Base-by-base conservation (phyloP, 2,888 invertebrate species). In the Seira sanloemensis region DNA sequence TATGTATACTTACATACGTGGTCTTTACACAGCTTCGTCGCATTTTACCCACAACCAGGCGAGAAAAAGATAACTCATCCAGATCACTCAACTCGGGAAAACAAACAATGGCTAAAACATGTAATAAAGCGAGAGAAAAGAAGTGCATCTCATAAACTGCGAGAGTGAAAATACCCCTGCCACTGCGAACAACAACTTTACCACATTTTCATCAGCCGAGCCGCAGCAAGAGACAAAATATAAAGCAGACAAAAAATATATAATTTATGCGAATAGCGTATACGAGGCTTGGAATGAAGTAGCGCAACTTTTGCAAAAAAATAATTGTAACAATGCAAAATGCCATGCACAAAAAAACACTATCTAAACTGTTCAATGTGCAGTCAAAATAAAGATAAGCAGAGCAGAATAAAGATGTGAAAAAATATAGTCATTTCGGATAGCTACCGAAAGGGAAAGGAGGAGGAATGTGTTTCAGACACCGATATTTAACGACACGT, bases 151-250 rank as follows among this genome's bases (percentile, higher is more conserved):
- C 12, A 37, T 37, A 37, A 37, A 37, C 37, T 37, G 12, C 37
- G 50, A 50, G 50, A 50, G 50, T 50, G 50, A 50, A 50, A 50
- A 50, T 50, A 50, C 50, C 50, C 50, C 50, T n/a, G 50, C 50
- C 50, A 50, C n/a, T 18, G 2, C 2, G 50, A 50, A 50, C 50
- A 7, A n/a, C 5, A 50, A 18, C 16, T 12, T 50, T 50, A 18
- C 50, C 50, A 50, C 50, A 7, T 50, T 50, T 37, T 37, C 37
- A 37, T 37, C 5, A 37, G 37, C 37, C n/a, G n/a, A 37, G 50
- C 50, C 50, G n/a, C 50, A 50, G 50, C 50, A 50, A 50, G 50
- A 50, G 50, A 50, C 50, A 50, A 50, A 50, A 50, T 50, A 50
- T 12, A 50, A 50, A n/a, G n/a, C n/a, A n/a, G n/a, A 50, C 50